Conservation (phyloP, 1,140 invertebrate genomes). For the Zaprionus africanus region DNA sequence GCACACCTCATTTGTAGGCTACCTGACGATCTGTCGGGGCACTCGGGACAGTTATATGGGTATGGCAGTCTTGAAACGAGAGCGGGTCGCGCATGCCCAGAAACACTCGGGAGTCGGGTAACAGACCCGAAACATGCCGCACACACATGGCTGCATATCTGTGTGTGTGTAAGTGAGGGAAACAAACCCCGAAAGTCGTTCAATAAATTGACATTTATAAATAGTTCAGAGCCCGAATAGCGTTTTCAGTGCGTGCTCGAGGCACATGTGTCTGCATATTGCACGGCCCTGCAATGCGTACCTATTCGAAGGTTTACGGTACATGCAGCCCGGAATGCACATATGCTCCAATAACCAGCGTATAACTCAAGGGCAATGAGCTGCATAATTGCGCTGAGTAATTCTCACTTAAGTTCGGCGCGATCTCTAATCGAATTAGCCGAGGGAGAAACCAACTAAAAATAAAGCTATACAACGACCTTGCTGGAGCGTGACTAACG, state of each 20-base stretch:
- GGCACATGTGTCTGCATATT: slow-evolving; percentile 78
- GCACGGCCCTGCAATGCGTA: slow-evolving; percentile 46
- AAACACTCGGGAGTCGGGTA: slow-evolving; percentile 30
- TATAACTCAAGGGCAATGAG: slow-evolving; percentile 81
- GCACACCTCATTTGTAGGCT: slow-evolving; percentile 65
- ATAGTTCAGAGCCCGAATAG: slow-evolving; percentile 41
- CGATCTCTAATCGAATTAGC: slow-evolving; percentile 56
- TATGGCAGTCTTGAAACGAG: slow-evolving; percentile 64
- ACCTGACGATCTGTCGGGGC: slow-evolving; percentile 63
- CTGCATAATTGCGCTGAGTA: slow-evolving; percentile 82
- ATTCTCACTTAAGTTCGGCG: slow-evolving; percentile 74
- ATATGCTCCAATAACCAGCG: slow-evolving; percentile 54
- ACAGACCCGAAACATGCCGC: slow-evolving; percentile 65
- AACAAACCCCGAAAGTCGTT: slow-evolving; percentile 63
- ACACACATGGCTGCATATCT: slow-evolving; percentile 50
- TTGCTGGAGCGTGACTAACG: slow-evolving; percentile 18
- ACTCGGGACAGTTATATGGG: slow-evolving; percentile 56
- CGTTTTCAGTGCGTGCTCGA: slow-evolving; percentile 50
- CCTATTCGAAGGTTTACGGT: slow-evolving; percentile 23
- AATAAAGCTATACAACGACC: slow-evolving; percentile 23
- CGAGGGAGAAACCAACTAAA: slow-evolving; percentile 14
- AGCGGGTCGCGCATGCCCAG: slow-evolving; percentile 67
- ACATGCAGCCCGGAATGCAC: slow-evolving; percentile 2
- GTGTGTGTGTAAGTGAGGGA: slow-evolving; percentile 21
- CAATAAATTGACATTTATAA: slow-evolving; percentile 72